Conservation (phyloP, 1,140 invertebrate species). For the Diploscapter pachys region DNA sequence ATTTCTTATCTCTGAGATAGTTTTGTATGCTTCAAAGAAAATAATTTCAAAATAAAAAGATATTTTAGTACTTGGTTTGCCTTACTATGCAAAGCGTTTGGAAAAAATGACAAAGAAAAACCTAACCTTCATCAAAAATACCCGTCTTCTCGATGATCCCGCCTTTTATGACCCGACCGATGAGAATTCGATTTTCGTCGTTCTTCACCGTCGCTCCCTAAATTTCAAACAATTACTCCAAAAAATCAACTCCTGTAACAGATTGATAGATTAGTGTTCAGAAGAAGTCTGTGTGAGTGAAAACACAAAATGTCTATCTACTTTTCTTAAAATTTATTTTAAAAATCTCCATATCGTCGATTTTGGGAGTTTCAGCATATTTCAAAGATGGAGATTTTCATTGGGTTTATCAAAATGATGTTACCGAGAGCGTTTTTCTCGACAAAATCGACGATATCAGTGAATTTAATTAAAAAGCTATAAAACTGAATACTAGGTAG, state of each 20-base stretch:
- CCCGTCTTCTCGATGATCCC: constrained; percentile 87
- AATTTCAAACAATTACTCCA: not conserved
- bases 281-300: not conserved
- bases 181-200: constrained; percentile 77
- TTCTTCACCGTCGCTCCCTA: constrained; percentile 85
- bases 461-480: too few species aligned
- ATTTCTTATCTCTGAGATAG: not conserved
- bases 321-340: not conserved
- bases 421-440: not conserved
- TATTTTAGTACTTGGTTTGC: not conserved
- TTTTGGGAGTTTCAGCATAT: not conserved
- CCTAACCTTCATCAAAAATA: constrained; percentile 67
- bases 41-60: not conserved
- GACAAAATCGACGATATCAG: too few species aligned
- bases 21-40: not conserved
- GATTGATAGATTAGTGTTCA: not conserved
- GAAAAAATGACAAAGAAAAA: not conserved
- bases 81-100: too few species aligned
- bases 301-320: not conserved
- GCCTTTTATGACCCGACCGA: constrained; percentile 88
- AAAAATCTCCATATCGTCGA: not conserved
- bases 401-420: not conserved
- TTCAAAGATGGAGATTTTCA: not conserved
- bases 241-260: not conserved
- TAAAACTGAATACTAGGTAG: too few species aligned